Conservation (phyloP, 2,113 vertebrate genomes). For the Cololabis saira region DNA sequence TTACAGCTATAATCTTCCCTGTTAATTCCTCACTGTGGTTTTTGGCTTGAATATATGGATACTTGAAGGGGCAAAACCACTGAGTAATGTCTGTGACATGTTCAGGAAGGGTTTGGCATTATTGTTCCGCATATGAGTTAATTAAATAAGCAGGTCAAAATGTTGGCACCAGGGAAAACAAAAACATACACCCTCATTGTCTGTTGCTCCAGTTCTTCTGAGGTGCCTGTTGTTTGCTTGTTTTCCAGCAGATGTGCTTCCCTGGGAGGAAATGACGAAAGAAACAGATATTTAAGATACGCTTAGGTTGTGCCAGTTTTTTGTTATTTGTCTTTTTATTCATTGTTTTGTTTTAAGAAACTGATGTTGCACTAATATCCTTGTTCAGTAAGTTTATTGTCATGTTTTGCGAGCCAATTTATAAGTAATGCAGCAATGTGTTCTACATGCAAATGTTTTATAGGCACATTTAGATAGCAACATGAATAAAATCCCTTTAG, state of each 20-base stretch:
- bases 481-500: background rate
- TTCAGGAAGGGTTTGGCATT: conserved; percentile 74
- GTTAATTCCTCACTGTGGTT: conserved; percentile 75
- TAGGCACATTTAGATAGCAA: background rate
- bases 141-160: conserved; percentile 53
- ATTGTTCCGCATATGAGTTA: conserved; percentile 66
- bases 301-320: conserved; percentile 54
- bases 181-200: conserved; percentile 47
- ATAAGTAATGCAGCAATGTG: too few relatives aligned
- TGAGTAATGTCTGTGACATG: conserved; percentile 77
- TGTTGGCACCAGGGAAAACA: conserved; percentile 43
- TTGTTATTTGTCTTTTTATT: conserved; percentile 16
- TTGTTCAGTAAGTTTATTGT: background rate
- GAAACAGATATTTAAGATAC: conserved; percentile 72
- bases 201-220: conserved; percentile 46
- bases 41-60: conserved; percentile 60
- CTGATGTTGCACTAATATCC: conserved; percentile 18
- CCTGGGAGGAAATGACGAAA: conserved; percentile 62
- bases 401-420: conserved; percentile 1
- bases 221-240: conserved; percentile 61
- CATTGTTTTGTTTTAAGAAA: conserved; percentile 20
- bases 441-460: too few relatives aligned
- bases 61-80: conserved; percentile 71
- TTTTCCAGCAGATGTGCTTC: conserved; percentile 60
- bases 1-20: too few relatives aligned